Conservation (phyloP, 2,797 vertebrate genomes). For the Pipistrellus nathusii region DNA sequence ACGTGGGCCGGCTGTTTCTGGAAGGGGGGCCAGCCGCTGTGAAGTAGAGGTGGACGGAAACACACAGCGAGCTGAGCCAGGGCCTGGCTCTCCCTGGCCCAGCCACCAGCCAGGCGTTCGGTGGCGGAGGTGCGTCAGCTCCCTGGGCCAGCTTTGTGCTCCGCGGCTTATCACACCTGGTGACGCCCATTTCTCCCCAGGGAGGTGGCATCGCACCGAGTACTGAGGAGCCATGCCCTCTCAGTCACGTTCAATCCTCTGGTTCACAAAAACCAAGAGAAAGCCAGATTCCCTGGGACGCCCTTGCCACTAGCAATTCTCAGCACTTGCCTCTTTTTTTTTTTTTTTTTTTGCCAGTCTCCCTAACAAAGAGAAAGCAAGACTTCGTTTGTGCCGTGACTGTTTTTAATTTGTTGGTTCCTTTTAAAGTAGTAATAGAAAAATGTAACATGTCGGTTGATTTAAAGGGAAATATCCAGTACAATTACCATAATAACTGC, state of each 20-base stretch:
- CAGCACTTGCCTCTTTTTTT: background rate
- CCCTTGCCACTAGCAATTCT: background rate
- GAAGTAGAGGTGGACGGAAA: background rate
- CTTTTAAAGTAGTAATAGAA: background rate
- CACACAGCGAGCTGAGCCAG: background rate
- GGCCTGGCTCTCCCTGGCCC: background rate
- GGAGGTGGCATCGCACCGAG: background rate
- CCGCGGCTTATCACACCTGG: background rate
- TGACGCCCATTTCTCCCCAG: background rate
- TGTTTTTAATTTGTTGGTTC: conserved; percentile 38
- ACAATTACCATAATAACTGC: background rate
- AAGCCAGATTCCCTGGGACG: background rate
- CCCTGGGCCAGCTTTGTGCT: background rate
- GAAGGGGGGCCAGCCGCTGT: background rate
- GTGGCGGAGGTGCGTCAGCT: too few relatives aligned
- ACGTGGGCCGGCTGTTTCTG: background rate
- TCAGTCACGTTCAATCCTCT: background rate
- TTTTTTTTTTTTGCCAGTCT: background rate
- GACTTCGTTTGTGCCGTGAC: background rate
- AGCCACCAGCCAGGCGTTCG: background rate
- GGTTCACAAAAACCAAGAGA: background rate
- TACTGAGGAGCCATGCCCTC: background rate
- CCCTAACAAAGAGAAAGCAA: background rate
- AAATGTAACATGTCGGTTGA: conserved; percentile 20
- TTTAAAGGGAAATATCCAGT: conserved; percentile 57